Evolutionary conservation across 1,140 invertebrate genomes (phyloP), one percentile per base, ranked within the genome.

Genomic region (Drosophila nebulosa): DNA sequence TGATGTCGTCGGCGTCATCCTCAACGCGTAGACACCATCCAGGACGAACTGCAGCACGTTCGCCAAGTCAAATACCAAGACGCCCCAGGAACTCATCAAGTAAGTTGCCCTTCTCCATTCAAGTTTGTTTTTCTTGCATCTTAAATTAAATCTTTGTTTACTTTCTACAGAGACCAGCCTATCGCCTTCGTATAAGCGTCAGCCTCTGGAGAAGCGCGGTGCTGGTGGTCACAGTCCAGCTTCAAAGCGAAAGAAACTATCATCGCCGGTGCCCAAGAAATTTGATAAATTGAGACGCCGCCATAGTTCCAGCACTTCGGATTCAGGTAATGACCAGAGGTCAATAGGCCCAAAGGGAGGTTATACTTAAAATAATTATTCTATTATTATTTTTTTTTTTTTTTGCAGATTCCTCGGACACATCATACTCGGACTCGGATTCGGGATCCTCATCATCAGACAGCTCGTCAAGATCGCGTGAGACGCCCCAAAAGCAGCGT

Each of bases 311-410:
- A 90, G 79, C 18, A 92, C 93, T 12, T 92, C 92, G 7, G 92
- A 90, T 24, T 93, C 93, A 78, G 93, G 93, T 93, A 78, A 61
- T n/a, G n/a, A n/a, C n/a, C n/a, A n/a, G n/a, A n/a, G n/a, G n/a
- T n/a, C n/a, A n/a, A n/a, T n/a, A n/a, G n/a, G n/a, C n/a, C n/a
- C n/a, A n/a, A n/a, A n/a, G n/a, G n/a, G n/a, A n/a, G n/a, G n/a
- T n/a, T n/a, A n/a, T n/a, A n/a, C n/a, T n/a, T n/a, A n/a, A n/a
- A n/a, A n/a, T n/a, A n/a, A n/a, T n/a, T n/a, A n/a, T n/a, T n/a
- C n/a, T n/a, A n/a, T n/a, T n/a, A n/a, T n/a, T n/a, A n/a, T n/a
- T 35, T 0, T 0, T 39, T 22, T 24, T 0, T 35, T 7, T 12
- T n/a, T n/a, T n/a, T n/a, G n/a, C n/a, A 84, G 79, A 83, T 55